Conservation (phyloP, 1,140 invertebrate genomes). For the Drosophila triauraria region DNA sequence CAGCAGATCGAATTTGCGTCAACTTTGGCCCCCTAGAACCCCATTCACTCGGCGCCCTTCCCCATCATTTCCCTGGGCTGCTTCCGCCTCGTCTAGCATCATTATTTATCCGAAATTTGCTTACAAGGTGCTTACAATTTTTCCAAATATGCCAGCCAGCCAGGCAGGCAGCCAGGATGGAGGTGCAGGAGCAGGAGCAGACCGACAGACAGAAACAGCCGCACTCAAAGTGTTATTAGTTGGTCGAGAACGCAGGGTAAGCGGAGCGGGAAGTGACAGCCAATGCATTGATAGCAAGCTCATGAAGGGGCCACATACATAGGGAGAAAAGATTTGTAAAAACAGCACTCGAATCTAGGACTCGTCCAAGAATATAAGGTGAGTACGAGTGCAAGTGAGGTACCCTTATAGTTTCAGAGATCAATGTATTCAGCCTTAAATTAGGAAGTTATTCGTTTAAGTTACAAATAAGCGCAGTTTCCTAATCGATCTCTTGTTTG, state of each 20-base stretch:
- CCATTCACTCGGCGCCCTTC: slow-evolving; percentile 9
- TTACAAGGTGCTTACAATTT: slow-evolving; percentile 78
- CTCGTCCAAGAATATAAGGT: too few species aligned
- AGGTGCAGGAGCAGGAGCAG: background rate
- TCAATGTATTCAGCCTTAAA: too few species aligned
- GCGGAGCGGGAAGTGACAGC: slow-evolving; percentile 19
- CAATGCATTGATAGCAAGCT: slow-evolving; percentile 51
- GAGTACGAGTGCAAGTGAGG: too few species aligned
- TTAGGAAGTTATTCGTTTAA: too few species aligned
- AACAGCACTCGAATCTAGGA: too few species aligned
- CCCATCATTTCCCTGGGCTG: slow-evolving; percentile 15
- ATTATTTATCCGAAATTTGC: slow-evolving; percentile 69
- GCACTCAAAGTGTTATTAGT: slow-evolving; percentile 55
- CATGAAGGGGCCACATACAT: background rate
- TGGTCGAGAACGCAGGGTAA: background rate
- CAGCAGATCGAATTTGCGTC: slow-evolving; percentile 25
- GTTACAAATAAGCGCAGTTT: background rate
- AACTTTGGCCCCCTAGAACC: slow-evolving; percentile 3
- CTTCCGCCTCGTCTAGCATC: slow-evolving; percentile 25
- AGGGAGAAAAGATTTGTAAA: background rate
- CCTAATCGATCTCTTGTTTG: too few species aligned
- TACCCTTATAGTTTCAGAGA: too few species aligned
- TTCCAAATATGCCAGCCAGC: slow-evolving; percentile 71
- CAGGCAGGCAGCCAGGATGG: background rate
- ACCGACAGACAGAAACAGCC: slow-evolving; percentile 25